phyloP scores from a whole-genome alignment of 2,113 vertebrate species.

The Phoxinus phoxinus region DNA sequence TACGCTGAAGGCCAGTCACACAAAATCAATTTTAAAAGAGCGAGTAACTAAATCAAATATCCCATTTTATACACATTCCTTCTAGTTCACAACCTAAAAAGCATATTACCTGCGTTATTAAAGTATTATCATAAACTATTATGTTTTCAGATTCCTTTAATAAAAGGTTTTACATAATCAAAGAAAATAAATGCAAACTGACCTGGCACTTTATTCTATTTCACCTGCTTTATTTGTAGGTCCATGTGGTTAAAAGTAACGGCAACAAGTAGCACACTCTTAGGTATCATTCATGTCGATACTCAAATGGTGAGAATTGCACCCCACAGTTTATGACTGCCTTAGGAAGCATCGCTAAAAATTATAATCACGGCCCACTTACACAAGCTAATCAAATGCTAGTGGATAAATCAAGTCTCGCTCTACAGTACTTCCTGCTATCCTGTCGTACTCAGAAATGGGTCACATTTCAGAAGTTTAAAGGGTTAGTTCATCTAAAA shows the following conservation, averaged over 20 bases:
- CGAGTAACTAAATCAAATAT: conserved; percentile 17
- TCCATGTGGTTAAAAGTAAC: neutral
- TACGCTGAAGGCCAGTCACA: conserved; percentile 13
- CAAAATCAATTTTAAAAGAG: conserved; percentile 12
- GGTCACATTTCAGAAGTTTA: neutral
- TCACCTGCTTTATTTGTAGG: neutral
- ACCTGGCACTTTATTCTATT: neutral
- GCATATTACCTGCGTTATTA: neutral
- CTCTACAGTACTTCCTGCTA: neutral
- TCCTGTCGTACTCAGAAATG: neutral
- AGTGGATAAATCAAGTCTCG: neutral
- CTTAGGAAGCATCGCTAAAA: neutral
- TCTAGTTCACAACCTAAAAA: neutral
- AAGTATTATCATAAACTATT: neutral
- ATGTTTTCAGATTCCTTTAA: neutral
- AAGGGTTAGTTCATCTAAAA: neutral
- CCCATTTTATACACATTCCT: neutral
- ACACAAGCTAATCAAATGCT: neutral
- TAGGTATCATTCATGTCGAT: neutral
- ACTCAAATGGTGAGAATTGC: neutral
- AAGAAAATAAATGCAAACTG: neutral
- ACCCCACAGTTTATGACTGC: neutral
- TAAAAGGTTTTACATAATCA: neutral
- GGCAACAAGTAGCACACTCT: neutral
- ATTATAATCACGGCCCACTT: neutral